These are phyloP conservation scores for Drosophila mojavensis DNA, from an alignment of 1,140 invertebrate species.

Conservation along the genomic window DNA sequence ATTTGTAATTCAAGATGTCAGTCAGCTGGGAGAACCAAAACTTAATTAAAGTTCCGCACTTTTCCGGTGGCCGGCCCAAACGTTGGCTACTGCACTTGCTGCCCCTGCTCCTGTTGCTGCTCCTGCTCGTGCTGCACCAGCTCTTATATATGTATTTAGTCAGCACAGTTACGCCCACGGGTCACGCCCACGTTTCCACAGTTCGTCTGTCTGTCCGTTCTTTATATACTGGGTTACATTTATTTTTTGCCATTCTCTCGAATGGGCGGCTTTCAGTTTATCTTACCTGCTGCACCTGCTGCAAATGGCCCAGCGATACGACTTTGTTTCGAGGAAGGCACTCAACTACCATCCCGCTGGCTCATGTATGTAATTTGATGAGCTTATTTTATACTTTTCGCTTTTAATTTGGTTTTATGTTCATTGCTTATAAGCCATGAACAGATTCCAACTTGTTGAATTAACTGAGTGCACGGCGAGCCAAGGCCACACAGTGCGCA, in stretches of 20 bases:
- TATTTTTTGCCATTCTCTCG: slow-evolving; percentile 15
- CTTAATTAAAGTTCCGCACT: slow-evolving; percentile 82
- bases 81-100: slow-evolving; percentile 10
- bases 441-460: slow-evolving; percentile 78
- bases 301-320: slow-evolving; percentile 52
- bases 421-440: slow-evolving; percentile 53
- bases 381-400: slow-evolving; percentile 78
- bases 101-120: slow-evolving; percentile 13
- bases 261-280: slow-evolving; percentile 31
- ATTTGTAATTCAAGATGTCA: slow-evolving; percentile 83
- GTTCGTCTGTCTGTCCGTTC: slow-evolving; percentile 45
- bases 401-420: slow-evolving; percentile 63
- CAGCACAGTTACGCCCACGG: slow-evolving; percentile 30
- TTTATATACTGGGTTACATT: slow-evolving; percentile 12
- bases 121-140: not conserved
- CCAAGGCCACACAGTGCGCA: not conserved
- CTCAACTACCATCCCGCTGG: no score
- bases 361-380: slow-evolving; percentile 64
- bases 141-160: slow-evolving; percentile 63
- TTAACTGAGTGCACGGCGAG: slow-evolving; percentile 28
- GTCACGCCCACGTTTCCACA: slow-evolving; percentile 10
- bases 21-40: slow-evolving; percentile 81
- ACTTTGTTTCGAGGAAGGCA: slow-evolving; percentile 55
- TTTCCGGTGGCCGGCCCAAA: slow-evolving; percentile 47
- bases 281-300: slow-evolving; percentile 70